phyloP scores from a whole-genome alignment of 53 echinoderm and acorn worm species.

The Crossaster papposus region DNA sequence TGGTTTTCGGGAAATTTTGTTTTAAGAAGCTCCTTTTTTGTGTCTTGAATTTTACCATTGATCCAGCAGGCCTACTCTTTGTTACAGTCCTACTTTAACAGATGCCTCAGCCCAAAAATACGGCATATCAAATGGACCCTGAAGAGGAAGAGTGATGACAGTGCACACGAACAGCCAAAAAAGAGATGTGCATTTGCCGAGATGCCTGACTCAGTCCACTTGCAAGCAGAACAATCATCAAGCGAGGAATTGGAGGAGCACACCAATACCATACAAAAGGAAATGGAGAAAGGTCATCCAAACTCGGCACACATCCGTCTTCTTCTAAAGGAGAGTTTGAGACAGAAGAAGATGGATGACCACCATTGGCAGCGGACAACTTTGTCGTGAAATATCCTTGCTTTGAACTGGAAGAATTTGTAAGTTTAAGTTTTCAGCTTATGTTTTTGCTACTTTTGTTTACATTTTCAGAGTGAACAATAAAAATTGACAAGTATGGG shows the following conservation, averaged over 20 bases:
- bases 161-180: background rate
- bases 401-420: slow-evolving; percentile 27
- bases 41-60: slow-evolving; percentile 8
- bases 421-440: slow-evolving; percentile 28
- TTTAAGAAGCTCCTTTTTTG: background rate
- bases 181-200: slow-evolving; percentile 17
- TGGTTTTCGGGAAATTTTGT: too few relatives aligned
- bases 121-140: slow-evolving; percentile 3
- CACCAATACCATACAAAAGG: background rate
- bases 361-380: background rate
- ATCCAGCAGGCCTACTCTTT: background rate
- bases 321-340: slow-evolving; percentile 4
- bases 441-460: slow-evolving; percentile 3
- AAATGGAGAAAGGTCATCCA: slow-evolving; percentile 2
- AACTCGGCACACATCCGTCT: slow-evolving; percentile 21
- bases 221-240: background rate
- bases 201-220: background rate
- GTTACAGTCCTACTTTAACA: slow-evolving; percentile 11
- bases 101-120: slow-evolving; percentile 26
- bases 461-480: background rate
- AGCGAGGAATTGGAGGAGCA: slow-evolving; percentile 5
- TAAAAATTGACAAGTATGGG: background rate
- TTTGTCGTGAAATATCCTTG: slow-evolving; percentile 20
- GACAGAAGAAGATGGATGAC: background rate
- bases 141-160: slow-evolving; percentile 16